phyloP scores from a whole-genome alignment of 2,888 invertebrate genomes.

The Drosophila demipolita region DNA sequence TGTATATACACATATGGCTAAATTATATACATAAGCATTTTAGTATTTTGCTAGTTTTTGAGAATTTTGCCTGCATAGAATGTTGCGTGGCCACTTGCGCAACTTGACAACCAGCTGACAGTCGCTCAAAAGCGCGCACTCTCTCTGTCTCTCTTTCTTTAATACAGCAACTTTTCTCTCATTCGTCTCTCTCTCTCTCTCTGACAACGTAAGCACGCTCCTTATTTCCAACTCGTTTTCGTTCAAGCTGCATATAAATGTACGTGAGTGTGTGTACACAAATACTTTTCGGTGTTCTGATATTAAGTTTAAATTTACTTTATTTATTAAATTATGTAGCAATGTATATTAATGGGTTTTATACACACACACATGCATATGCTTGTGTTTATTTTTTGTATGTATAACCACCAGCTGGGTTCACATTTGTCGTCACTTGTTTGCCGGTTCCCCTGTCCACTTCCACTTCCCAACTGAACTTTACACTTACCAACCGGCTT shows the following conservation, averaged over 20 bases:
- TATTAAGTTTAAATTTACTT: constrained; percentile 16
- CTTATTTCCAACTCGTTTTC: constrained; percentile 34
- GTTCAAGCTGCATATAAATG: constrained; percentile 15
- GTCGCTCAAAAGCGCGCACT: constrained; percentile 31
- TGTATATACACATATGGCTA: constrained; percentile 1
- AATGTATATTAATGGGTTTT: constrained; percentile 3
- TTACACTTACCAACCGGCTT: constrained; percentile 60
- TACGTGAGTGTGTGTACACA: constrained; percentile 8
- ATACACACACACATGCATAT: background rate
- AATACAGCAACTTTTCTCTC: constrained; percentile 27
- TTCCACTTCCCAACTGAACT: background rate
- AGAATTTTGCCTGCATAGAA: constrained; percentile 27
- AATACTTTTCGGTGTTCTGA: constrained; percentile 10
- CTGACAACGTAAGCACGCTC: constrained; percentile 51
- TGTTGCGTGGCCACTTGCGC: constrained; percentile 69
- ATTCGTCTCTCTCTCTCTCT: constrained; percentile 25
- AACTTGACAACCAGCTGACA: constrained; percentile 73
- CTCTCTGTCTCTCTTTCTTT: constrained; percentile 33
- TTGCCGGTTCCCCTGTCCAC: constrained; percentile 43
- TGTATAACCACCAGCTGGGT: constrained; percentile 25
- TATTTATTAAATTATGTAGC: constrained; percentile 26
- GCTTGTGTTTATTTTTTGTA: constrained; percentile 18
- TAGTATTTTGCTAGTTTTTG: constrained; percentile 22
- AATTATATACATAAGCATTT: constrained; percentile 16
- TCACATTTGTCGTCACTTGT: constrained; percentile 41